A percentile compares a stretch with the other conserved stretches of the same genome.
These are phyloP conservation scores for Sitobion miscanthi DNA, from an alignment of 1,140 invertebrate genomes.

Conservation along the genomic window DNA sequence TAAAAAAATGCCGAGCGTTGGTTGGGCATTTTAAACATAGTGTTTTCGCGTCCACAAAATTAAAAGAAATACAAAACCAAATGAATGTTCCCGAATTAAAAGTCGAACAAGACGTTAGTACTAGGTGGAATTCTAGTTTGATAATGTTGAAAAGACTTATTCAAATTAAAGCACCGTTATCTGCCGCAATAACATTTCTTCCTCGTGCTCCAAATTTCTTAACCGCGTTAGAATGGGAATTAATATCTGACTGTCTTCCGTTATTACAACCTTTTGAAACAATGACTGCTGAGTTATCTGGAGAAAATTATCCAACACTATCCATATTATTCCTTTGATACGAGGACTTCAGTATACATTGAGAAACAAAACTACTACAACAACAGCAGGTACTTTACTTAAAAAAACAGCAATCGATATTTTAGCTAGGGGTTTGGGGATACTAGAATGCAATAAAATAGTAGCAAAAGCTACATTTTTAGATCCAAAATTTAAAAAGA, in stretches of 20 bases:
- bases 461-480: slow-evolving; percentile 40
- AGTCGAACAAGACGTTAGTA: slow-evolving; percentile 7
- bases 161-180: slow-evolving; percentile 16
- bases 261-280: slow-evolving; percentile 47
- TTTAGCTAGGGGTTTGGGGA: slow-evolving; percentile 18
- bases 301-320: slow-evolving; percentile 34
- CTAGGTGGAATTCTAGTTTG: slow-evolving; percentile 21
- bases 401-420: slow-evolving; percentile 26
- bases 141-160: slow-evolving; percentile 33
- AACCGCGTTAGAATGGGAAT: slow-evolving; percentile 26
- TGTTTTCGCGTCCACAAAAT: not conserved
- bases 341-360: slow-evolving; percentile 31
- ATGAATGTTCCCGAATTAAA: slow-evolving; percentile 31
- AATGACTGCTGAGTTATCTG: slow-evolving; percentile 37
- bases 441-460: slow-evolving; percentile 19
- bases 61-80: slow-evolving; percentile 30
- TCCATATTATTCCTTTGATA: slow-evolving; percentile 28
- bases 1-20: slow-evolving; percentile 20
- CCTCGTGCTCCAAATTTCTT: slow-evolving; percentile 34
- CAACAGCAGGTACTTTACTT: slow-evolving; percentile 3
- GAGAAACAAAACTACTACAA: slow-evolving; percentile 23
- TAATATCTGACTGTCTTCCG: slow-evolving; percentile 31
- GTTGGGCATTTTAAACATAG: slow-evolving; percentile 15
- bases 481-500: slow-evolving; percentile 19
- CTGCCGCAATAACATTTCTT: slow-evolving; percentile 9